These are phyloP conservation scores for Caenorhabditis zanzibari DNA, from an alignment of 2,888 invertebrate genomes.

Conservation along the genomic window DNA sequence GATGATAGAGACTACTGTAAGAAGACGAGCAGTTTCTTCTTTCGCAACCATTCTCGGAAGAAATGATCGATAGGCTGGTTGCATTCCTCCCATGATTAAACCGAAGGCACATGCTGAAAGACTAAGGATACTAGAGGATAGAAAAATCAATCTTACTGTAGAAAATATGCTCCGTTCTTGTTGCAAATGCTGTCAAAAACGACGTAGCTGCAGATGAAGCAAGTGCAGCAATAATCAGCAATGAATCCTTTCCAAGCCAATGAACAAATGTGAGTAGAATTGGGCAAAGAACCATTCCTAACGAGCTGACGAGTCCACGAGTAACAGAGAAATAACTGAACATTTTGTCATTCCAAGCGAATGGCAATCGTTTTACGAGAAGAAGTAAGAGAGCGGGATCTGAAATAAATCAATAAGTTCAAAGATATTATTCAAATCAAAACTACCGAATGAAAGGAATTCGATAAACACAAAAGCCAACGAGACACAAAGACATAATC, in stretches of 20 bases:
- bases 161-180: constrained; percentile 73
- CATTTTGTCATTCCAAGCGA: constrained; percentile 78
- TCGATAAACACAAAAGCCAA: constrained; percentile 79
- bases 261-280: constrained; percentile 67
- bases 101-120: constrained; percentile 75
- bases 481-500: constrained; percentile 78
- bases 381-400: constrained; percentile 75
- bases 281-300: constrained; percentile 75
- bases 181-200: constrained; percentile 74
- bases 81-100: constrained; percentile 75
- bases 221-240: constrained; percentile 75
- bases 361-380: constrained; percentile 78
- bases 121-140: not conserved
- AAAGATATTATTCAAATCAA: not conserved
- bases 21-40: constrained; percentile 79
- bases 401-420: constrained; percentile 50
- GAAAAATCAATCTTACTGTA: constrained; percentile 64
- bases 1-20: constrained; percentile 75
- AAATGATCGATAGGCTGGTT: constrained; percentile 79
- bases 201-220: constrained; percentile 66
- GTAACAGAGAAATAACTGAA: constrained; percentile 73
- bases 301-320: constrained; percentile 57
- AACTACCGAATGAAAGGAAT: constrained; percentile 77
- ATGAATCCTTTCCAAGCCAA: constrained; percentile 78
- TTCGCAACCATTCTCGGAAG: constrained; percentile 81